Conservation (phyloP, 1,140 invertebrate species). For the Ceratitis capitata region DNA sequence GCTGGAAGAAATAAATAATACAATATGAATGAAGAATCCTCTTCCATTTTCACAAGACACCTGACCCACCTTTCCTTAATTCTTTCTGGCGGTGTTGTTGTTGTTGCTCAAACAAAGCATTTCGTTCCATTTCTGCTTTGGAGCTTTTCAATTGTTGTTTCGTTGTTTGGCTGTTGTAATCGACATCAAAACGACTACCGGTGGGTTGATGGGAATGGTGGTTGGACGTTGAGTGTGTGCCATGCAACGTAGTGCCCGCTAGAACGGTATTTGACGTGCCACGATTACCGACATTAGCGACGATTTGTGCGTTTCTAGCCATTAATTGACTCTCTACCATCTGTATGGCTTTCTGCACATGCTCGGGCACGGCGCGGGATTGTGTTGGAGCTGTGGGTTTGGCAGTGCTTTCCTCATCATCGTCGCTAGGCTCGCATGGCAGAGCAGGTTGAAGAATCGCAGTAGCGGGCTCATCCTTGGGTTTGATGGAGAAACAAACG, state of each 20-base stretch:
- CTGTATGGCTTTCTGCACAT: slow-evolving; percentile 61
- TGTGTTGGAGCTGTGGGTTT: slow-evolving; percentile 16
- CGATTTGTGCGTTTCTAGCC: slow-evolving; percentile 49
- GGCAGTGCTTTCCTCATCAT: slow-evolving; percentile 65
- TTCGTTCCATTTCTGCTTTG: slow-evolving; percentile 39
- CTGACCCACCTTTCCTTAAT: slow-evolving; percentile 52
- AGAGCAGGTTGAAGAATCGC: slow-evolving; percentile 74
- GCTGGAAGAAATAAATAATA: slow-evolving; percentile 53
- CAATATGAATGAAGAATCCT: background rate
- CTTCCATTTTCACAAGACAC: background rate
- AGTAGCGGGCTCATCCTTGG: slow-evolving; percentile 74
- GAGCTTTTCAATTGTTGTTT: background rate
- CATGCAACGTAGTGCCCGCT: background rate
- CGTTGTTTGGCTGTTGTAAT: background rate
- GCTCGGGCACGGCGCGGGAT: slow-evolving; percentile 52
- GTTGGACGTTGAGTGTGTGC: background rate
- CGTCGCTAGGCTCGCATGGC: slow-evolving; percentile 80
- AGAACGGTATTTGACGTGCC: background rate
- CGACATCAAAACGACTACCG: slow-evolving; percentile 31
- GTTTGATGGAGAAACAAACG: slow-evolving; percentile 84
- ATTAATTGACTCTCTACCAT: slow-evolving; percentile 59
- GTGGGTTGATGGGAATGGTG: background rate
- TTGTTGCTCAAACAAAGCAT: slow-evolving; percentile 42
- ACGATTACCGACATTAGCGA: slow-evolving; percentile 48
- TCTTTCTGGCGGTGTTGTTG: slow-evolving; percentile 50